phyloP scores from a whole-genome alignment of 2,113 vertebrate genomes.

The Ammospiza caudacuta region DNA sequence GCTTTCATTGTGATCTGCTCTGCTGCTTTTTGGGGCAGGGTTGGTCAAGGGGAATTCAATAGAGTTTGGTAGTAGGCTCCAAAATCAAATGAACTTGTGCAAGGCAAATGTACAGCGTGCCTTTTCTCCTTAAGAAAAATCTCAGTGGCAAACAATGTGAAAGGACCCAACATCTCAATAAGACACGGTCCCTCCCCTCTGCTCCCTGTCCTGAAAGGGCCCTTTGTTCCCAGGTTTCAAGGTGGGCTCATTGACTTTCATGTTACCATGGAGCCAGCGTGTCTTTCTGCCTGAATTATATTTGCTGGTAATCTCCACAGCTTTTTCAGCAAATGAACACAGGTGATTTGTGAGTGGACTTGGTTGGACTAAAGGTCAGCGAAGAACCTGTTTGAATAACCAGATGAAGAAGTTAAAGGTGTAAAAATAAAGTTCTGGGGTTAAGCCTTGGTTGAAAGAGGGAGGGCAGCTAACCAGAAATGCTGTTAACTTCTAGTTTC shows the following conservation, averaged over 20 bases:
- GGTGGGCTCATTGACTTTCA: conserved; percentile 70
- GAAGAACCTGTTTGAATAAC: background rate
- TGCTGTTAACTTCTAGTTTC: background rate
- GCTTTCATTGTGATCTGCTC: background rate
- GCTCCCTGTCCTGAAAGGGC: conserved; percentile 58
- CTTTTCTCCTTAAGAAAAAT: background rate
- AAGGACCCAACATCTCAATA: conserved; percentile 52
- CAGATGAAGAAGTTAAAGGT: background rate
- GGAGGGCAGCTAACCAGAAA: background rate
- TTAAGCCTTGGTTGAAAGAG: background rate
- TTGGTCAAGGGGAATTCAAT: background rate
- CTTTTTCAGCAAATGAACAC: conserved; percentile 56
- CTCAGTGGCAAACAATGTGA: conserved; percentile 7
- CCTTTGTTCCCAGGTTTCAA: conserved; percentile 71
- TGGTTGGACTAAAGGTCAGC: background rate
- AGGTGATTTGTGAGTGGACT: conserved; percentile 48
- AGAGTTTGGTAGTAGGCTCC: background rate
- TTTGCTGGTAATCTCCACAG: conserved; percentile 64
- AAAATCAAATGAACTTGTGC: conserved; percentile 8
- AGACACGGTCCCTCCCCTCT: conserved; percentile 14
- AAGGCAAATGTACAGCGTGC: background rate
- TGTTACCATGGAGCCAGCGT: conserved; percentile 66
- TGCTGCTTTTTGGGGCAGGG: background rate
- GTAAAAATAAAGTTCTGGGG: background rate
- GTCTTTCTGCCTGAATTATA: conserved; percentile 67